Percentiles rank a stretch among this genome's conserved stretches.
Evolutionary conservation across 2,888 invertebrate species (phyloP).

Genomic region (Drosophila yooni): DNA sequence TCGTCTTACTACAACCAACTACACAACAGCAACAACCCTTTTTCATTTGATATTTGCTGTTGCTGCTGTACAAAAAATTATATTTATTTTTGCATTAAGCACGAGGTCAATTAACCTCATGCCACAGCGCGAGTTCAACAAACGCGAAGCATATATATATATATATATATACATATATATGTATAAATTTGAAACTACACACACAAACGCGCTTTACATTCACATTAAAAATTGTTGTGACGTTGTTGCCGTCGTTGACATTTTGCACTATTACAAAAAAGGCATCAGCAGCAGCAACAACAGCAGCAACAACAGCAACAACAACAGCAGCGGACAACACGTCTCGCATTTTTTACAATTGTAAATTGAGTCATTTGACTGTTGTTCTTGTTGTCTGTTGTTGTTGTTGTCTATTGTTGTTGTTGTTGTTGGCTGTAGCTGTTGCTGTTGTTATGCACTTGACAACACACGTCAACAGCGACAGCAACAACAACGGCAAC

Average conservation of each 20-base stretch:
- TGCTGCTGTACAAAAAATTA: conserved; percentile 57
- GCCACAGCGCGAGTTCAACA: conserved; percentile 81
- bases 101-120: conserved; percentile 84
- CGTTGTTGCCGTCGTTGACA: conserved; percentile 73
- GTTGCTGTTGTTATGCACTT: conserved; percentile 73
- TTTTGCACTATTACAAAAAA: conserved; percentile 72
- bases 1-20: conserved; percentile 61
- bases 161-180: conserved; percentile 23
- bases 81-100: conserved; percentile 82
- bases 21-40: conserved; percentile 56
- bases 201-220: conserved; percentile 52
- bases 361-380: conserved; percentile 79
- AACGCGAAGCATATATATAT: conserved; percentile 67
- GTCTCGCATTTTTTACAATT: conserved; percentile 74
- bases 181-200: conserved; percentile 29
- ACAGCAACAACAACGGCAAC: conserved; percentile 36
- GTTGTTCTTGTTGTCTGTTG: conserved; percentile 47
- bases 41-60: conserved; percentile 49
- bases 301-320: conserved; percentile 31
- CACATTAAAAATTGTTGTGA: conserved; percentile 69
- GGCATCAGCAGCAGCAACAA: conserved; percentile 48
- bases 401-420: conserved; percentile 15
- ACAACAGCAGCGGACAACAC: conserved; percentile 22
- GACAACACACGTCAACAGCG: conserved; percentile 66
- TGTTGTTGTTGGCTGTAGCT: conserved; percentile 31